Conservation (phyloP, 2,113 vertebrate species). For the Glaucidium brasilianum region DNA sequence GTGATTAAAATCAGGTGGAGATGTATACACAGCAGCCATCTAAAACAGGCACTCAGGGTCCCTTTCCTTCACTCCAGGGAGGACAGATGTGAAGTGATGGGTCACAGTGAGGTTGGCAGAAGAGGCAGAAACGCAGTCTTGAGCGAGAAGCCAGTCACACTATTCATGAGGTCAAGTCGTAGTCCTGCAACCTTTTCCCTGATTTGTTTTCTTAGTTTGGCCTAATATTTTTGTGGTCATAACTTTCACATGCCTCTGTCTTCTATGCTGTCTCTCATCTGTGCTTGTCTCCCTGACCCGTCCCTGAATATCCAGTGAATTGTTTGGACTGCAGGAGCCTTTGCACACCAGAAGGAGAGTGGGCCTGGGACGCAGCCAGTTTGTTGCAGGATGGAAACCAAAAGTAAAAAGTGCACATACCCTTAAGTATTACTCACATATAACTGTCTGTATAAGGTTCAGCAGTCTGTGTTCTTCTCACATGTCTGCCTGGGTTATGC, state of each 20-base stretch:
- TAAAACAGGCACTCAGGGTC: not conserved
- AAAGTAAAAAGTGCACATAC: not conserved
- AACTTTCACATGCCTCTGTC: not conserved
- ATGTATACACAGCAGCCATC: not conserved
- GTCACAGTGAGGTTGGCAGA: not conserved
- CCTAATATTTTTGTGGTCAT: not conserved
- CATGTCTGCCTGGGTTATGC: not conserved
- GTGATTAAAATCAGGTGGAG: not conserved
- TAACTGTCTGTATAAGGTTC: not conserved
- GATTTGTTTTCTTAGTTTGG: not conserved
- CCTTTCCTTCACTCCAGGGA: not conserved
- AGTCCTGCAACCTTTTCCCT: not conserved
- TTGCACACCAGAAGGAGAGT: not conserved
- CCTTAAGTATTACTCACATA: not conserved
- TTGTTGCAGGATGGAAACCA: not conserved
- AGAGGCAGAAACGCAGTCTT: not conserved
- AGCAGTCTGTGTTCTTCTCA: not conserved
- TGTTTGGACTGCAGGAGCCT: rapidly evolving
- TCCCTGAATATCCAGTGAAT: not conserved
- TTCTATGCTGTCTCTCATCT: not conserved
- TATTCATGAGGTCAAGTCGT: not conserved
- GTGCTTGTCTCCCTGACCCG: not conserved
- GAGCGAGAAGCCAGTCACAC: not conserved
- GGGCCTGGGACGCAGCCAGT: not conserved
- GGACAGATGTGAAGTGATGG: not conserved